Conservation (phyloP, 2,113 vertebrate species). For the Shinisaurus crocodilurus region DNA sequence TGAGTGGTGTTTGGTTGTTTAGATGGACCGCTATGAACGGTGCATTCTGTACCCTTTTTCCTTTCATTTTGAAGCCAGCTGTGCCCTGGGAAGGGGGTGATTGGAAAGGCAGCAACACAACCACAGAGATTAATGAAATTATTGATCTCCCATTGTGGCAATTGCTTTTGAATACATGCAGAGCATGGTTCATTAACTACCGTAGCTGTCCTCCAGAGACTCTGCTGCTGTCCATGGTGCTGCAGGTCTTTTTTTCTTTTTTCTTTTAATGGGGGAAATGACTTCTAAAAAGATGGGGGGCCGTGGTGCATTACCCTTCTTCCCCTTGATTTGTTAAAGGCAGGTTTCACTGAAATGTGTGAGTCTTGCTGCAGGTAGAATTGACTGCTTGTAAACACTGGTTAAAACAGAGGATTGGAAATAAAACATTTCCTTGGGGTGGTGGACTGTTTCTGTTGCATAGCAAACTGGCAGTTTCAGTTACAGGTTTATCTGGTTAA, state of each 20-base stretch:
- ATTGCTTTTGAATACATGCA: not conserved
- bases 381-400: not conserved
- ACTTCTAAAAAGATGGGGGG: not conserved
- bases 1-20: too few relatives aligned
- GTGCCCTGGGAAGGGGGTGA: not conserved
- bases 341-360: too few relatives aligned
- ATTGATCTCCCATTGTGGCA: not conserved
- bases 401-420: not conserved
- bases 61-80: not conserved
- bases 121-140: not conserved
- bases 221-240: constrained; percentile 71
- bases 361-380: not conserved
- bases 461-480: not conserved
- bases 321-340: not conserved
- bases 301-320: too few relatives aligned
- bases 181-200: not conserved
- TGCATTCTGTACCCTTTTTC: too few relatives aligned
- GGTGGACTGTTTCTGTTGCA: not conserved
- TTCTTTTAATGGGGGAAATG: not conserved
- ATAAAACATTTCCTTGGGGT: not conserved
- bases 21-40: not conserved
- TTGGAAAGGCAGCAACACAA: not conserved
- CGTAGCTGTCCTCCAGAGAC: not conserved
- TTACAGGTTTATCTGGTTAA: not conserved
- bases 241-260: constrained; percentile 37